Conservation (phyloP, 1,140 invertebrate genomes). For the Trichonephila clavipes region DNA sequence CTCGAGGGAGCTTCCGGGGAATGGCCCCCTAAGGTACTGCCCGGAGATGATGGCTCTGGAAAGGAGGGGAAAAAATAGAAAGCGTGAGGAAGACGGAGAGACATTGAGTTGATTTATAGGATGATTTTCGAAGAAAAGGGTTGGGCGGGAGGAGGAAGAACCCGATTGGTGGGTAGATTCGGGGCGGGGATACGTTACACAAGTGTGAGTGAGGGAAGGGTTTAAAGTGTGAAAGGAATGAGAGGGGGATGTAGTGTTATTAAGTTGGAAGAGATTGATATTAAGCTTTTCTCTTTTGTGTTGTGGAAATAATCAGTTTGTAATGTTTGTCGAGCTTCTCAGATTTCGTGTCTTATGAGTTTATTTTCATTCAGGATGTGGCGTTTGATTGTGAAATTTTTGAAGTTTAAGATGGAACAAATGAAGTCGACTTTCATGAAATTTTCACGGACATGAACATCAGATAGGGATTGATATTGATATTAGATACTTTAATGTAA, state of each 20-base stretch:
- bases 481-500: no score
- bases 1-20: slow-evolving; percentile 26
- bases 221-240: background rate
- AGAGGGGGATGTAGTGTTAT: background rate
- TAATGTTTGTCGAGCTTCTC: background rate
- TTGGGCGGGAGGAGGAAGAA: background rate
- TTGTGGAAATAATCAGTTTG: background rate
- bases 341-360: no score
- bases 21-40: slow-evolving; percentile 57
- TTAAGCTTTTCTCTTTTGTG: background rate
- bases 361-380: no score
- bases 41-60: slow-evolving; percentile 64
- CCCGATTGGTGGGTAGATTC: slow-evolving; percentile 1
- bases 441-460: no score
- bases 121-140: slow-evolving; percentile 10
- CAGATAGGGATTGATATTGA: no score
- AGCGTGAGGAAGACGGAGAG: background rate
- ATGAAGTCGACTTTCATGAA: no score
- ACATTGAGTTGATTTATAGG: slow-evolving; percentile 23
- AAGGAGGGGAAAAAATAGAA: slow-evolving; percentile 23
- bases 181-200: slow-evolving; percentile 5
- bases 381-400: no score
- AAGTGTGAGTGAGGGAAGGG: slow-evolving; percentile 20
- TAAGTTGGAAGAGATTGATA: background rate
- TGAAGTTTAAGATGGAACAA: no score